These are phyloP conservation scores for Saguinus imperator DNA, from an alignment of 2,113 vertebrate genomes.

Conservation along the genomic window DNA sequence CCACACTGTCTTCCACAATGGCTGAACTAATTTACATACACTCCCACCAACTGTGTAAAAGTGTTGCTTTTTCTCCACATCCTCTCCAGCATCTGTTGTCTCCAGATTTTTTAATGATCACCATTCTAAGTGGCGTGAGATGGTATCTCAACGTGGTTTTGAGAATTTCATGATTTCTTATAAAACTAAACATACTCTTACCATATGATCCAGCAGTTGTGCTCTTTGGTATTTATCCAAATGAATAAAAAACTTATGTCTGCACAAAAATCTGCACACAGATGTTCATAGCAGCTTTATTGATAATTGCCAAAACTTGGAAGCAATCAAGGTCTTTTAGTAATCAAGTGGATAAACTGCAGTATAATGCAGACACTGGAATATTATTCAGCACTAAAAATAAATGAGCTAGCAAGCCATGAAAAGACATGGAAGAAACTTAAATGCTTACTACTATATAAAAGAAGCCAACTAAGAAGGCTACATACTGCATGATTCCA, in stretches of 20 bases:
- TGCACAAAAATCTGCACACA: neutral
- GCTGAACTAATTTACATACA: no score
- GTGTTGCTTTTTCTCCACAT: no score
- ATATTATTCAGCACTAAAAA: neutral
- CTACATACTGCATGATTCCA: neutral
- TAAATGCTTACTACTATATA: neutral
- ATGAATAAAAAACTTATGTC: neutral
- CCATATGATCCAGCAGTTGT: neutral
- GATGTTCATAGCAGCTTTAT: neutral
- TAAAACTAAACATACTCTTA: constrained; percentile 3
- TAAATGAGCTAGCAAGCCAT: neutral
- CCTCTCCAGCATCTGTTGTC: no score
- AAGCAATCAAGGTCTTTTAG: neutral
- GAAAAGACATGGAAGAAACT: neutral
- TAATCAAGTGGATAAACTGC: neutral
- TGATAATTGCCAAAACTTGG: neutral
- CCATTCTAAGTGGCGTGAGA: no score
- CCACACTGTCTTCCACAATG: no score
- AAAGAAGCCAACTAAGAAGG: neutral
- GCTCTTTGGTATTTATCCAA: neutral
- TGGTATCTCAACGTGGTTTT: no score
- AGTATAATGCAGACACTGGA: neutral
- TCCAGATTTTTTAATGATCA: no score
- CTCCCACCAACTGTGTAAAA: no score
- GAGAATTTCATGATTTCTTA: neutral